Evolutionary conservation across 2,888 invertebrate genomes (phyloP).

Genomic region (Pseudococcus longispinus): DNA sequence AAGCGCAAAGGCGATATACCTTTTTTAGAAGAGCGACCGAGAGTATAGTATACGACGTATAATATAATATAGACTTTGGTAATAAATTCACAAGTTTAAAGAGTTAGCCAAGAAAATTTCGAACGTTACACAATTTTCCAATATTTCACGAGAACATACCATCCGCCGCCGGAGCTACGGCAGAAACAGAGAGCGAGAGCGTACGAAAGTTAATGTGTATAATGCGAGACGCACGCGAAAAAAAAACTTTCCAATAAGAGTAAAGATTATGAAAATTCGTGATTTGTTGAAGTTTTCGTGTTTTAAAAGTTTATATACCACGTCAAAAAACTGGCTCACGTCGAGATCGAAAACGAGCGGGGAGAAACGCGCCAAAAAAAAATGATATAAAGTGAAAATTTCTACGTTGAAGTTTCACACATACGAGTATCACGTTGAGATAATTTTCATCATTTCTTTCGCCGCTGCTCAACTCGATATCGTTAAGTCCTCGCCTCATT

Average conservation of each 20-base stretch:
- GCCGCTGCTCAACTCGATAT: background rate
- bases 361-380: background rate
- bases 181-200: background rate
- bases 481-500: too few relatives aligned
- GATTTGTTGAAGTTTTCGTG: constrained; percentile 38
- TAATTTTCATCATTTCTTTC: background rate
- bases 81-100: constrained; percentile 24
- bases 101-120: constrained; percentile 24
- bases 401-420: background rate
- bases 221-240: background rate
- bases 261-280: constrained; percentile 37
- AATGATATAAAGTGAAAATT: constrained; percentile 10
- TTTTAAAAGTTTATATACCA: constrained; percentile 15
- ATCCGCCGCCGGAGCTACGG: background rate
- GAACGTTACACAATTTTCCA: constrained; percentile 21
- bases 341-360: background rate
- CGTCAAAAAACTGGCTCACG: constrained; percentile 23
- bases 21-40: background rate
- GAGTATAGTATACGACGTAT: background rate
- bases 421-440: background rate
- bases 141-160: constrained; percentile 15
- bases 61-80: constrained; percentile 28
- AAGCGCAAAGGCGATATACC: background rate
- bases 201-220: constrained; percentile 2
- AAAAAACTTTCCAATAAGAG: constrained; percentile 34